These are phyloP conservation scores for Hydrolagus colliei DNA, from an alignment of 2,797 vertebrate genomes.

Conservation along the genomic window DNA sequence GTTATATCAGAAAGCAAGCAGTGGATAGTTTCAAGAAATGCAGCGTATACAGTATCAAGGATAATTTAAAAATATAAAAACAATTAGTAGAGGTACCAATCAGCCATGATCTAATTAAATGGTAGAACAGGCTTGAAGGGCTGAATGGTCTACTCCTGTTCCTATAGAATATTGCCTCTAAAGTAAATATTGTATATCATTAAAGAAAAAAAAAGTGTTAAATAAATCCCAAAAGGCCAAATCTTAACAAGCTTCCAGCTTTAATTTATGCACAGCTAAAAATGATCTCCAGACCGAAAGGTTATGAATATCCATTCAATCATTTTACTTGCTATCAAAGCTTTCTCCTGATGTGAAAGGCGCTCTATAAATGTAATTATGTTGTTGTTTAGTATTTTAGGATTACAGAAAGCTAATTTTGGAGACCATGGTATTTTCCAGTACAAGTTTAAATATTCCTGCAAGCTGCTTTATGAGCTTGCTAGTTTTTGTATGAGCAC, in stretches of 20 bases:
- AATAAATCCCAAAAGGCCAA: background rate
- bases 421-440: background rate
- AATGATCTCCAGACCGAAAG: background rate
- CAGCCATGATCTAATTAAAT: no score
- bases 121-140: no score
- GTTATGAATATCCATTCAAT: background rate
- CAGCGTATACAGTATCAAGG: background rate
- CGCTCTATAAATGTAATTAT: no score
- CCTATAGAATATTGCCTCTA: background rate
- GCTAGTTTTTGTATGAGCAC: background rate
- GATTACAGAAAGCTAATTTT: background rate
- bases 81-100: background rate
- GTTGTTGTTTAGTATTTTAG: background rate
- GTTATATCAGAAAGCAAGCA: background rate
- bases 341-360: no score
- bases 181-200: background rate
- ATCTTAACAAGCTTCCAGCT: background rate
- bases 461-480: background rate
- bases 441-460: background rate
- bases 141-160: no score
- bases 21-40: background rate
- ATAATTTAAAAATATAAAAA: background rate
- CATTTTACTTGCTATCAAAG: background rate
- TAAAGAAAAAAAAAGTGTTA: background rate
- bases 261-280: background rate